Base-by-base conservation (phyloP, 2,797 vertebrate species). In the Melanotaenia boesemani region DNA sequence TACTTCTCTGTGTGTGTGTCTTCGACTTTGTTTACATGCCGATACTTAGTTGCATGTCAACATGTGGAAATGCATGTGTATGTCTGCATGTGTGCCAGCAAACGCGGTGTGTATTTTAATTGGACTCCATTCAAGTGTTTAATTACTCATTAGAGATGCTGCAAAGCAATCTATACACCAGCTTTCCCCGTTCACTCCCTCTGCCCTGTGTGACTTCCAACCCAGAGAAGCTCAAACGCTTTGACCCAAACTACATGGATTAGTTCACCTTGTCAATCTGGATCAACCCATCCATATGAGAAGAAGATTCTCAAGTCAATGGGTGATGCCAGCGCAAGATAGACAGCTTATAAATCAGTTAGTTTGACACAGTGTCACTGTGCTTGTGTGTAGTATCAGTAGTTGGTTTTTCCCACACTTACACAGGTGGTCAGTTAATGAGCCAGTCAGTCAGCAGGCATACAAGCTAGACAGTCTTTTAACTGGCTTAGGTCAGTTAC, bases 61-160 rank as follows among this genome's bases (percentile, higher is more conserved):
- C 71, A 80, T 37, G 15, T 50, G 44, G 50, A 64, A 62, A 54
- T 60, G 63, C 44, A 58, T 75, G 22, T 13, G 10, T 26, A 26
- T 54, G 52, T 30, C 28, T 56, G 55, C 6, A 46, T 67, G 76
- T 5, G 32, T 30, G 72, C 16, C 56, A 65, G 75, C 57, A 70
- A 67, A 85, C 73, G 58, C 65, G 34, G 73, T 74, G 84, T 88
- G 89, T 84, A 74, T 88, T 84, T 89, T 89, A 91, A 91, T 91
- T 90, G 86, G 86, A 90, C 87, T 93, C 89, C 88, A 91, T 91
- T 92, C 86, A 89, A 88, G 82, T 92, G 91, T 92, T 93, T 92
- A 90, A 90, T 91, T 89, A 88, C 89, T 93, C 90, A 89, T 92
- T 92, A 90, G 88, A 82, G 86, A 88, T 89, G 86, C 85, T 81